Percentiles rank a stretch among this genome's conserved stretches.
Conservation (phyloP, 2,113 vertebrate species). For the Brachyistius frenatus region DNA sequence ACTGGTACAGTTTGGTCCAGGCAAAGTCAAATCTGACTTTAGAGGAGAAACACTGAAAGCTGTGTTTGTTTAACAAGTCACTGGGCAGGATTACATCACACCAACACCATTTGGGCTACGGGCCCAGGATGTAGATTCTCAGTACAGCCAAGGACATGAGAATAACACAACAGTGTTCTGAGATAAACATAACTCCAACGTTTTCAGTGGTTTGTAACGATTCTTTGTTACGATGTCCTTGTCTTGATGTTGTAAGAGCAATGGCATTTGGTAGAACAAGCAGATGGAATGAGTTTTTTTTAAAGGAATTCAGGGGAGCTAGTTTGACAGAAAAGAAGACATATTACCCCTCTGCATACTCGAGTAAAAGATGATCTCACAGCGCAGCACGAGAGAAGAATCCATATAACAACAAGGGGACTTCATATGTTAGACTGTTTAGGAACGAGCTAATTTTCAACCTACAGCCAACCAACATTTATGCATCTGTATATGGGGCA, state of each 20-base stretch:
- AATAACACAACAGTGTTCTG: constrained; percentile 42
- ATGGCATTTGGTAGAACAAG: constrained; percentile 23
- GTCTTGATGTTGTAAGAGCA: constrained; percentile 11
- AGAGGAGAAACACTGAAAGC: constrained; percentile 59
- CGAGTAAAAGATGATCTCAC: constrained; percentile 56
- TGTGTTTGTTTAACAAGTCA: constrained; percentile 72
- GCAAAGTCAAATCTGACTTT: constrained; percentile 50
- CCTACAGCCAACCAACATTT: neutral
- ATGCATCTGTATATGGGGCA: neutral
- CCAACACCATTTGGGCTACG: constrained; percentile 56
- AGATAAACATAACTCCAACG: constrained; percentile 19
- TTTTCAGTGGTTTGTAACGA: constrained; percentile 9
- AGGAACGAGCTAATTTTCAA: neutral
- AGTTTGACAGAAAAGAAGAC: constrained; percentile 41
- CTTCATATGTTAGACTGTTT: constrained; percentile 2
- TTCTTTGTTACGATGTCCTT: constrained; percentile 12
- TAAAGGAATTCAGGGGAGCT: constrained; percentile 61
- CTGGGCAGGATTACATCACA: constrained; percentile 73
- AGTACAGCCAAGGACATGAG: constrained; percentile 55
- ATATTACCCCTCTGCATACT: constrained; percentile 44
- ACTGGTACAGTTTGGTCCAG: constrained; percentile 23
- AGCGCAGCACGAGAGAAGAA: constrained; percentile 13
- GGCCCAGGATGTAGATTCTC: constrained; percentile 58
- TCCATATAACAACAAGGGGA: constrained; percentile 1
- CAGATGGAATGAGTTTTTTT: constrained; percentile 30